Evolutionary conservation across 2,888 invertebrate species (phyloP).

Genomic region (Drosophila planitibia): DNA sequence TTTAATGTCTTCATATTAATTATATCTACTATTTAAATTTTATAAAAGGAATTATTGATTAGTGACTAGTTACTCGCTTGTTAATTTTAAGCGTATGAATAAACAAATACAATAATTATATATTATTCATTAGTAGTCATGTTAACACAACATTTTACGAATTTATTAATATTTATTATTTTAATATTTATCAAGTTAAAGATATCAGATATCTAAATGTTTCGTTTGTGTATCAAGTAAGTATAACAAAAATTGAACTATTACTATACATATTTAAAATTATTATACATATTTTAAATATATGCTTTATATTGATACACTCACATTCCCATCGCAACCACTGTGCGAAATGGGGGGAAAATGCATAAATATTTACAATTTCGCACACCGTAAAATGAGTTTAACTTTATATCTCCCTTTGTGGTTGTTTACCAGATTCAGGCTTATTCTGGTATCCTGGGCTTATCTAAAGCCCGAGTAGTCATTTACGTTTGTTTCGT

Average conservation of each 20-base stretch:
- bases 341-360: conserved; percentile 30
- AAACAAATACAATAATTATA: neutral
- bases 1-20: neutral
- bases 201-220: neutral
- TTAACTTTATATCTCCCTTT: conserved; percentile 76
- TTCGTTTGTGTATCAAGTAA: neutral
- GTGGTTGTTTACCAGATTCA: conserved; percentile 72
- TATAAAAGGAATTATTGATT: neutral
- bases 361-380: conserved; percentile 79
- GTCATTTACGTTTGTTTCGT: conserved; percentile 60
- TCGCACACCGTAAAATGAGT: conserved; percentile 78
- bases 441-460: conserved; percentile 42
- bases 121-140: neutral
- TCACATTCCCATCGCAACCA: conserved; percentile 17
- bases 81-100: neutral
- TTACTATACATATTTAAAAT: neutral
- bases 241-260: neutral
- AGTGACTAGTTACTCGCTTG: neutral
- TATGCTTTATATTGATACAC: neutral
- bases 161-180: too few species aligned
- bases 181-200: neutral
- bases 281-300: neutral
- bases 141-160: neutral
- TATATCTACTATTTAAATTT: neutral
- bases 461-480: conserved; percentile 16